These are phyloP conservation scores for Euthynnus affinis DNA, from an alignment of 2,797 vertebrate species.

Conservation along the genomic window DNA sequence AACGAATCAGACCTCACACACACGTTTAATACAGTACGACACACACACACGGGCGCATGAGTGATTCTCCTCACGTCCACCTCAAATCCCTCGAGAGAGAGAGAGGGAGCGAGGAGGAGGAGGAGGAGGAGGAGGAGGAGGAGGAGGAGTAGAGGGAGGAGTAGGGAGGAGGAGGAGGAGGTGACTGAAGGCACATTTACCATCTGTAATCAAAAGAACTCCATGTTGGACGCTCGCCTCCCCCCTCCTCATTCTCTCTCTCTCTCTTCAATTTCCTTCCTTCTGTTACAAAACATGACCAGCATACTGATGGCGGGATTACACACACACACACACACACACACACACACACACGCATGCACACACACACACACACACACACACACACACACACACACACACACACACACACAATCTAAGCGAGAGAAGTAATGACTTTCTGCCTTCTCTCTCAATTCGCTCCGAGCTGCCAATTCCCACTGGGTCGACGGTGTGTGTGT, in stretches of 20 bases:
- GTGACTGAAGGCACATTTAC: conserved; percentile 66
- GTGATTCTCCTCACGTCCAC: conserved; percentile 61
- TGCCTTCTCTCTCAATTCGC: conserved; percentile 70
- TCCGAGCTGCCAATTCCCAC: conserved; percentile 72
- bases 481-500: conserved; percentile 24
- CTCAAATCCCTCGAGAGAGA: conserved; percentile 52
- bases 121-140: conserved; percentile 21
- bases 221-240: conserved; percentile 62
- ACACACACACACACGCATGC: conserved; percentile 43
- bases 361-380: conserved; percentile 41
- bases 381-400: conserved; percentile 21
- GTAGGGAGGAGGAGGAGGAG: conserved; percentile 29
- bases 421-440: conserved; percentile 76
- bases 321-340: conserved; percentile 63
- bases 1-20: too few species aligned
- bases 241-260: conserved; percentile 24
- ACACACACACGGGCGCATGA: background rate
- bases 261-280: conserved; percentile 70
- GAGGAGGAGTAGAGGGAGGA: conserved; percentile 8
- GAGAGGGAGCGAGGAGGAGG: conserved; percentile 37
- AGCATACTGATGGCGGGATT: conserved; percentile 73
- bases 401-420: conserved; percentile 19
- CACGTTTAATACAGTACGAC: conserved; percentile 9
- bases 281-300: conserved; percentile 68
- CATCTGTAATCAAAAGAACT: conserved; percentile 78